phyloP scores from a whole-genome alignment of 2,888 invertebrate genomes.

The Caenorhabditis becei region DNA sequence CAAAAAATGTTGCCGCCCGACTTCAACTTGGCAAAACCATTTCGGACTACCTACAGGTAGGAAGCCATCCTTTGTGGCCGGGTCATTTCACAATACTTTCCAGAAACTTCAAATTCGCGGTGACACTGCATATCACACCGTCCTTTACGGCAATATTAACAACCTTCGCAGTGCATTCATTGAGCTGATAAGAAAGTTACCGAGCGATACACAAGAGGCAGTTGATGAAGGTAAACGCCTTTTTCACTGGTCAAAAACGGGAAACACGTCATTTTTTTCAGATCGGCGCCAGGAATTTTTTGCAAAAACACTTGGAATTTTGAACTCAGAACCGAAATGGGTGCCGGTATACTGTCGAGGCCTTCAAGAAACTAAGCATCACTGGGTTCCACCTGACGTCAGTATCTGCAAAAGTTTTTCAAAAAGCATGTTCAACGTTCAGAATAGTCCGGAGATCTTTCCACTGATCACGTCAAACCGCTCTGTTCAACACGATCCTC shows the following conservation, averaged over 20 bases:
- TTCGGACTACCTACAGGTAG: slow-evolving; percentile 43
- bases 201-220: slow-evolving; percentile 23
- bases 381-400: slow-evolving; percentile 31
- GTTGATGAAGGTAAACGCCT: slow-evolving; percentile 38
- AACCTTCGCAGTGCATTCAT: slow-evolving; percentile 53
- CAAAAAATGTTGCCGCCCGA: slow-evolving; percentile 36
- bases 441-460: slow-evolving; percentile 31
- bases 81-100: slow-evolving; percentile 21
- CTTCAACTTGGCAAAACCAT: slow-evolving; percentile 41
- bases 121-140: slow-evolving; percentile 59
- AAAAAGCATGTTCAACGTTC: not conserved
- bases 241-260: not conserved
- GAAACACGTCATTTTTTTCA: slow-evolving; percentile 16
- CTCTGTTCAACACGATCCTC: slow-evolving; percentile 5
- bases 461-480: slow-evolving; percentile 9
- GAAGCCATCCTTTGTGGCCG: too few relatives aligned
- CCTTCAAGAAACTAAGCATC: not conserved
- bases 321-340: slow-evolving; percentile 38
- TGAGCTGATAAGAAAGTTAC: slow-evolving; percentile 55
- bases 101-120: slow-evolving; percentile 61
- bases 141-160: slow-evolving; percentile 61
- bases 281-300: slow-evolving; percentile 37
- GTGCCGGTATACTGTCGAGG: slow-evolving; percentile 47
- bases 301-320: not conserved
- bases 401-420: slow-evolving; percentile 7